Evolutionary conservation across 2,797 vertebrate genomes (phyloP).

Genomic region (Pseudochirops cupreus): DNA sequence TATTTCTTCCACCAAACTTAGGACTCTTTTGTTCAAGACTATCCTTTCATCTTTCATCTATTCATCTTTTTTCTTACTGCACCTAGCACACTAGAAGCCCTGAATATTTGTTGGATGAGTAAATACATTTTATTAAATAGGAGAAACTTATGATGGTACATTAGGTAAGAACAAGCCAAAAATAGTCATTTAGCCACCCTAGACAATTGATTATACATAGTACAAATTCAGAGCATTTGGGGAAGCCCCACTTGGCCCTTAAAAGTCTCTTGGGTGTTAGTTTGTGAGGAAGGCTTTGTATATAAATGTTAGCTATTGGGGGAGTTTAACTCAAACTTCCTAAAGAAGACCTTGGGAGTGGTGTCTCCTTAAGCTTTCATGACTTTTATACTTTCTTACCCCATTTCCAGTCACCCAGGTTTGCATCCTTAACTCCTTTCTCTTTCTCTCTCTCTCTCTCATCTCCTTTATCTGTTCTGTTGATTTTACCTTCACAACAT

Average conservation of each 20-base stretch:
- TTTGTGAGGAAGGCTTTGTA: not conserved
- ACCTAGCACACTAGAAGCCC: not conserved
- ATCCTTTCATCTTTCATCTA: not conserved
- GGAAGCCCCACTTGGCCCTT: not conserved
- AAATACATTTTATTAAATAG: not conserved
- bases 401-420: not conserved
- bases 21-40: not conserved
- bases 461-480: not conserved
- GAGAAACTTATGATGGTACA: not conserved
- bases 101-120: not conserved
- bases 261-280: not conserved
- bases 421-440: not conserved
- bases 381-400: not conserved
- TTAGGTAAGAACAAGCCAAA: not conserved
- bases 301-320: not conserved
- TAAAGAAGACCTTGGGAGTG: not conserved
- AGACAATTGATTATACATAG: not conserved
- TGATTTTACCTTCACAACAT: not conserved
- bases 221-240: not conserved
- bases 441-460: no score
- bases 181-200: not conserved
- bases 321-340: not conserved
- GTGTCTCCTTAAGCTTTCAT: not conserved
- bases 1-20: not conserved
- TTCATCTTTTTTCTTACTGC: not conserved